Conservation (phyloP, 2,113 vertebrate species). For the Pteruthius melanotis region DNA sequence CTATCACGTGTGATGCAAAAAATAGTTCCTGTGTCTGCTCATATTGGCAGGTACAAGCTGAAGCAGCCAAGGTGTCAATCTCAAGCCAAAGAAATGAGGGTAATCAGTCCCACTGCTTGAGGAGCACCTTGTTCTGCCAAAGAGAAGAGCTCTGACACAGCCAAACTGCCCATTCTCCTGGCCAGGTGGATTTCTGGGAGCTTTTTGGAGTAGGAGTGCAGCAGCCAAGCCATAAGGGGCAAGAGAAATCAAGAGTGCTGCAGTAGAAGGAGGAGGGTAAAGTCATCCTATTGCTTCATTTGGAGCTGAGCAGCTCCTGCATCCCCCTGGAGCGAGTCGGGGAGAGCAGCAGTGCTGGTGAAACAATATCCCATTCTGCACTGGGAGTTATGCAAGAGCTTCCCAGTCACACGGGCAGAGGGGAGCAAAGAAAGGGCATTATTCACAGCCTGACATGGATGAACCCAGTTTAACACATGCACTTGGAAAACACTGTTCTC, state of each 20-base stretch:
- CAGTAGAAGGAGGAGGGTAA: background rate
- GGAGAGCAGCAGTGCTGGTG: background rate
- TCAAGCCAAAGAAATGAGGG: background rate
- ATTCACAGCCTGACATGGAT: constrained; percentile 64
- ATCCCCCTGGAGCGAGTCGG: background rate
- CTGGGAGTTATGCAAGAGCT: constrained; percentile 53
- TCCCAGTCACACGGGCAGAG: constrained; percentile 63
- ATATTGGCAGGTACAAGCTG: background rate
- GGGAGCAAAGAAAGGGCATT: constrained; percentile 58
- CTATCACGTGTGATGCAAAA: background rate
- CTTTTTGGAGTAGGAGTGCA: background rate
- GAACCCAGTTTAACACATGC: constrained; percentile 50
- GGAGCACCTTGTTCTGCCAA: background rate
- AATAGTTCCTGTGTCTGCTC: background rate
- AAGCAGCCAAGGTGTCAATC: background rate
- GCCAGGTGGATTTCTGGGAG: background rate
- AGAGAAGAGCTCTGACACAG: background rate
- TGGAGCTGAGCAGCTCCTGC: background rate
- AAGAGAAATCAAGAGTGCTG: background rate
- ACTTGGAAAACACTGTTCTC: constrained; percentile 69
- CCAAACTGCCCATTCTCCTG: background rate
- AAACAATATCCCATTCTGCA: constrained; percentile 69
- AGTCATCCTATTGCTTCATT: background rate
- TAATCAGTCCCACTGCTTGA: background rate
- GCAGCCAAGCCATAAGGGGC: background rate